Conservation (phyloP, 2,888 invertebrate genomes). For the Charanyca ferruginea region DNA sequence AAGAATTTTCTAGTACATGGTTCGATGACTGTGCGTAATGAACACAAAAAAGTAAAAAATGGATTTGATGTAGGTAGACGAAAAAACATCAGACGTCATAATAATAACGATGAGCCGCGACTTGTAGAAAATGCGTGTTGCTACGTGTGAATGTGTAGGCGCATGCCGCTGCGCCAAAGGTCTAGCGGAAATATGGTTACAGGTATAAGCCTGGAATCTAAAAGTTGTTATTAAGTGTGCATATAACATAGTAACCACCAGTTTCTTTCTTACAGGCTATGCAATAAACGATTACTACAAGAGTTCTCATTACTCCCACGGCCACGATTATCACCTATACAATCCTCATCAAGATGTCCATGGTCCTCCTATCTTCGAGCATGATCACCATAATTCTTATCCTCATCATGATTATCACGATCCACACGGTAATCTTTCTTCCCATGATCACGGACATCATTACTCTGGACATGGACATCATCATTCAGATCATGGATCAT, state of each 20-base stretch:
- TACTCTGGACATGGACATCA: constrained; percentile 67
- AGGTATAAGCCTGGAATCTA: neutral
- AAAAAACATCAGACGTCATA: no score
- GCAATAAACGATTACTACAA: constrained; percentile 82
- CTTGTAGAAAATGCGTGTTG: no score
- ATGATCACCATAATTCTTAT: constrained; percentile 46
- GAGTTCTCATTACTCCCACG: constrained; percentile 74
- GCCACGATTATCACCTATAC: constrained; percentile 75
- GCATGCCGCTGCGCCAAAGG: no score
- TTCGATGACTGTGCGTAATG: no score
- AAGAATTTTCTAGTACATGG: no score
- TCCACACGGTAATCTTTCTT: constrained; percentile 62
- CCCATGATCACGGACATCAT: constrained; percentile 59
- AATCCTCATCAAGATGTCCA: constrained; percentile 70
- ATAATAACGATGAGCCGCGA: no score
- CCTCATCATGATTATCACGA: constrained; percentile 61
- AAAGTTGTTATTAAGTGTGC: neutral
- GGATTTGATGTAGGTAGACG: no score
- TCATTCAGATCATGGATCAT: constrained; percentile 69
- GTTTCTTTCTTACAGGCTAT: constrained; percentile 72
- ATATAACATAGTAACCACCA: neutral
- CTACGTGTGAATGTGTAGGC: no score
- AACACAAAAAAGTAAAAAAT: no score
- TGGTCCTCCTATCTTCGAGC: constrained; percentile 51
- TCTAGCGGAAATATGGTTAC: no score